Percentiles rank a stretch among this genome's conserved stretches.
Evolutionary conservation across 2,888 invertebrate genomes (phyloP).

Genomic region (Stenolophus ochropezus): DNA sequence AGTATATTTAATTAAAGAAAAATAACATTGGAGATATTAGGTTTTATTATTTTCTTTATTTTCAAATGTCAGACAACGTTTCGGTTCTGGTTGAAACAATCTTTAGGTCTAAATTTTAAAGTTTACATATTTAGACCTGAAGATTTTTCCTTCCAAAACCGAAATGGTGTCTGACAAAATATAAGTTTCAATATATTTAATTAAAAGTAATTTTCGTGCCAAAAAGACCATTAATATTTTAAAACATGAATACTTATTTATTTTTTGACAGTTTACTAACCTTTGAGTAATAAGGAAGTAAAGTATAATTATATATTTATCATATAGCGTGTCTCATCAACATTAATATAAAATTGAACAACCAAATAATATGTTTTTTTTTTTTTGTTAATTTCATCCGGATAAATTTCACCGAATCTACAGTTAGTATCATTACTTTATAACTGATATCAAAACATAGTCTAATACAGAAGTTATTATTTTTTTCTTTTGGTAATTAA

Average conservation of each 20-base stretch:
- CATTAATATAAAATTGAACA: neutral
- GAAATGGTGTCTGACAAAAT: too few relatives aligned
- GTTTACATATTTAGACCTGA: too few relatives aligned
- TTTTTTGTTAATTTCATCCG: neutral
- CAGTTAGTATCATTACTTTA: neutral
- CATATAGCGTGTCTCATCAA: neutral
- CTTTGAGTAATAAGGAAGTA: neutral
- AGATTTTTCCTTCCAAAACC: too few relatives aligned
- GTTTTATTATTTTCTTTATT: too few relatives aligned
- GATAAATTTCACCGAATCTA: neutral
- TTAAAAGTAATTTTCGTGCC: neutral
- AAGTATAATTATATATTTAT: neutral
- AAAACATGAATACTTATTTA: neutral
- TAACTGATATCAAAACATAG: neutral
- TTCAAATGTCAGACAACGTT: too few relatives aligned
- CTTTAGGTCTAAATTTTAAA: too few relatives aligned
- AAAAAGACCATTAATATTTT: neutral
- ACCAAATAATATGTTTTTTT: neutral
- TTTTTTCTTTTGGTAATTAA: neutral
- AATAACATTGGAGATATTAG: too few relatives aligned
- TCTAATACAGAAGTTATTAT: neutral
- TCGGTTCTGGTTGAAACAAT: too few relatives aligned
- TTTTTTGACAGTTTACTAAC: neutral
- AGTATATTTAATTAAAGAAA: too few relatives aligned
- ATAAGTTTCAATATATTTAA: neutral